These are phyloP conservation scores for Carcharodon carcharias DNA, from an alignment of 2,797 vertebrate species.

Conservation along the genomic window DNA sequence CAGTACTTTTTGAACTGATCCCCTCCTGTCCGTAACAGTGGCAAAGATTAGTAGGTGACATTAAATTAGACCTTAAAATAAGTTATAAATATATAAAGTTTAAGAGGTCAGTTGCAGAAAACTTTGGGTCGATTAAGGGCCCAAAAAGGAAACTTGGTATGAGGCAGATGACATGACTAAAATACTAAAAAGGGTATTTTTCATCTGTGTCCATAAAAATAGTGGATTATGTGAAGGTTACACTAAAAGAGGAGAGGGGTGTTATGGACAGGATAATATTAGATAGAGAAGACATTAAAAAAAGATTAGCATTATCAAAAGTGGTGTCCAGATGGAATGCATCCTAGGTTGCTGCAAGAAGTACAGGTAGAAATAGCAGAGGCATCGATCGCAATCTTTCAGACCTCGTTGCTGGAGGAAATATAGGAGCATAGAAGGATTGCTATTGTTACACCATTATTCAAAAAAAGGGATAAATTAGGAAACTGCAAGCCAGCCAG, in stretches of 20 bases:
- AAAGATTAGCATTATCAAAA: not conserved
- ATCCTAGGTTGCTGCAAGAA: not conserved
- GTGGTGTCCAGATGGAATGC: not conserved
- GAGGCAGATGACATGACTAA: too few relatives aligned
- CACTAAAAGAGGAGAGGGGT: too few relatives aligned
- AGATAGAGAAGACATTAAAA: not conserved
- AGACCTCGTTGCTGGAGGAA: not conserved
- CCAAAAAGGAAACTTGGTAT: too few relatives aligned
- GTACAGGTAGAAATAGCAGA: not conserved
- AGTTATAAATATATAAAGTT: not conserved
- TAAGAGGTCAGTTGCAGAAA: too few relatives aligned
- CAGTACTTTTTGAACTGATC: too few relatives aligned
- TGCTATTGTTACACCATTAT: not conserved
- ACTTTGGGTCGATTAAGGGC: too few relatives aligned
- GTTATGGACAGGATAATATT: not conserved
- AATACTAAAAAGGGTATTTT: too few relatives aligned
- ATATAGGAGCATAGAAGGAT: not conserved
- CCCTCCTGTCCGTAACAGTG: too few relatives aligned
- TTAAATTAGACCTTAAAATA: not conserved
- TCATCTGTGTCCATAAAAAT: too few relatives aligned
- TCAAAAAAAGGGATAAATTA: not conserved
- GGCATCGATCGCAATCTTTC: not conserved
- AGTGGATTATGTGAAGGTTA: too few relatives aligned
- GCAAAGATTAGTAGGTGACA: not conserved
- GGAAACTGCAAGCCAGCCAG: not conserved